Evolutionary conservation across 1,140 invertebrate genomes (phyloP), one percentile per base, ranked within the genome.

Genomic region (Pentalonia nigronervosa): DNA sequence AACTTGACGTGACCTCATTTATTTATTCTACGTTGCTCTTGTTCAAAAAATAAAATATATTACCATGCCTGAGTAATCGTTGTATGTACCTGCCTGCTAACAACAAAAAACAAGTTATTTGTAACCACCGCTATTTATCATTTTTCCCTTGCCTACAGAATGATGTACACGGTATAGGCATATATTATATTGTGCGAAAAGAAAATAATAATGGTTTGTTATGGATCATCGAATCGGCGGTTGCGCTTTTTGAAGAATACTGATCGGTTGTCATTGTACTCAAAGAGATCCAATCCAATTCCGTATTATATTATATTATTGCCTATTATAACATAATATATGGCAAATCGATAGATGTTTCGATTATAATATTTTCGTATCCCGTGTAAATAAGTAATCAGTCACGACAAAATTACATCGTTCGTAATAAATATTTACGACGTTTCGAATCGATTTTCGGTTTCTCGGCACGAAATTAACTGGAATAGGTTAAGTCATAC

Each of bases 1-100:
- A 84, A 84, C 36, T 84, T 48, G 86, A 47, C 86, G 86, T 48
- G 45, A 87, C 86, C 47, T 87, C n/a, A n/a, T 48, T 87, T 48
- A 48, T 87, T 47, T 87, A 48, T 87, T 87, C 23, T 48, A 47
- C 11, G 23, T 86, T 20, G 41, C 11, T 48, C 47, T 20, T 48
- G 86, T 47, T 81, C 8, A 47, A 45, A 30, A 41, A 86, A 45
- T 45, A 86, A 86, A 45, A 86, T 86, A 45, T 47, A 86, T 86
- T 45, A 36, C 83, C 41, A 30, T 30, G 3, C 8, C 21, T 1
- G 41, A 45, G 23, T 45, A 86, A 45, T 86, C 41, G 83, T 86
- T 86, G 30, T 86, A 41, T 47, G 41, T 45, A 86, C 41, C 36
- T 36, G 8, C 60, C 30, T 47, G 47, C 45, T 47, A 86, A 86